Evolutionary conservation across 2,113 vertebrate species (phyloP).

Genomic region (Zeus faber): DNA sequence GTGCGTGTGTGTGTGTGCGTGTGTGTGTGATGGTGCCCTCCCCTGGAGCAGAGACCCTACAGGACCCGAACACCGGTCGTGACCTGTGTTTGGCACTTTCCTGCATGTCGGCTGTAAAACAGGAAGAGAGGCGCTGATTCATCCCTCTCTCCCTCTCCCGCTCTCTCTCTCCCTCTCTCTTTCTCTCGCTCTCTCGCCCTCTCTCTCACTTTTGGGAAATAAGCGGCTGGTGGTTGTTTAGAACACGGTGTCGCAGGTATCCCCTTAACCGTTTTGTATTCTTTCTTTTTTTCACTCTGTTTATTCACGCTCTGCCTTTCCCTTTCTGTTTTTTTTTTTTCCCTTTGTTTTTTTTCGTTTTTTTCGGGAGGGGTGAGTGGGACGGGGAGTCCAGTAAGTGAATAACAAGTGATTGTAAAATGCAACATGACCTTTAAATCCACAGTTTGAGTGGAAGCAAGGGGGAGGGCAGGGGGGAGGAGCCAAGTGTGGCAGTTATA

Average conservation of each 20-base stretch:
- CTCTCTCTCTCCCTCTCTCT: conserved; percentile 17
- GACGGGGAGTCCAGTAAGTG: conserved; percentile 29
- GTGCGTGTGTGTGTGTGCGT: conserved; percentile 4
- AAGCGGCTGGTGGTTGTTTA: neutral
- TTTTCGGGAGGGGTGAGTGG: conserved; percentile 8
- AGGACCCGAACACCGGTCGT: conserved; percentile 36
- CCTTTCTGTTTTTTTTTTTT: conserved; percentile 19
- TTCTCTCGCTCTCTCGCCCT: neutral
- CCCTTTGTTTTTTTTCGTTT: conserved; percentile 9
- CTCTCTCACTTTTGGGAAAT: neutral
- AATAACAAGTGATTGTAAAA: conserved; percentile 37
- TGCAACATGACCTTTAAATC: conserved; percentile 42
- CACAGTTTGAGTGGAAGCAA: conserved; percentile 6
- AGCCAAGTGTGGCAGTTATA: conserved; percentile 10
- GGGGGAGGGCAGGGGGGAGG: conserved; percentile 2
- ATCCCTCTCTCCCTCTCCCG: conserved; percentile 27
- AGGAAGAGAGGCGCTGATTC: conserved; percentile 53
- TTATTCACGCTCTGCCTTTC: conserved; percentile 19
- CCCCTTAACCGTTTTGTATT: conserved; percentile 3
- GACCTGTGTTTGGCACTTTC: conserved; percentile 24
- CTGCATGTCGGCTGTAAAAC: conserved; percentile 32
- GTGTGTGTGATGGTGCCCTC: conserved; percentile 1
- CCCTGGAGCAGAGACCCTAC: conserved; percentile 13
- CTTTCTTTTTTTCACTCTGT: conserved; percentile 20
- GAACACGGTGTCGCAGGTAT: conserved; percentile 1